Evolutionary conservation across 92 coral and sea anemone genomes (phyloP), one percentile per base, ranked within the genome.

Genomic region (Zoanthus gigantus): DNA sequence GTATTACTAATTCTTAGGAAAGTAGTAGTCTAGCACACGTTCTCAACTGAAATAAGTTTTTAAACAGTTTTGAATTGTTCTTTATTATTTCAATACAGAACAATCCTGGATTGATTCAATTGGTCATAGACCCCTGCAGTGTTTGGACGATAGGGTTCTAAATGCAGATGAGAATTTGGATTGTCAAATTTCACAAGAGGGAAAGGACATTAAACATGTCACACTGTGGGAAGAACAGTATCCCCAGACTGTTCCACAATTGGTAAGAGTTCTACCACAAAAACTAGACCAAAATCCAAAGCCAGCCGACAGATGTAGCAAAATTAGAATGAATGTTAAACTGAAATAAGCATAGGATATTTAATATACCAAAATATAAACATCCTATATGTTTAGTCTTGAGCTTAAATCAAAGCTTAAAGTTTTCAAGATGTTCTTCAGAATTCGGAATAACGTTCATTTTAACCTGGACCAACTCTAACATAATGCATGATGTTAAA

Each of bases 181-280:
- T 12, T 29, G 6, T 76, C 6, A 28, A 10, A 50, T 11, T 9
- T 17, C 81, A 10, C 63, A 31, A 31, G 68, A 28, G 14, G 30
- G 44, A 28, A 13, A 14, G 8, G 47, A 34, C 12, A 44, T n/a
- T 14, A n/a, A 28, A 14, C 45, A 14, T 23, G 45, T 56, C 18
- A 54, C 67, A 12, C 45, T 12, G 23, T 77, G 30, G 58, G 82
- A 77, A 23, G 68, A 77, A 56, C 69, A 63, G 69, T 6, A n/a
- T 17, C 69, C 69, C 69, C 79, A 75, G 32, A 28, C 79, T n/a
- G 79, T 75, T 48, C 79, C 79, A n/a, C 18, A 29, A 12, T 75
- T 47, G 79, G 79, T 75, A 28, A 74, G 54, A 44, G 1, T 73
- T 37, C 0, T 46, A 13, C 6, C 13, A 15, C 6, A 3, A 17